Conservation (phyloP, 1,140 invertebrate genomes). For the Drosophila oshimai region DNA sequence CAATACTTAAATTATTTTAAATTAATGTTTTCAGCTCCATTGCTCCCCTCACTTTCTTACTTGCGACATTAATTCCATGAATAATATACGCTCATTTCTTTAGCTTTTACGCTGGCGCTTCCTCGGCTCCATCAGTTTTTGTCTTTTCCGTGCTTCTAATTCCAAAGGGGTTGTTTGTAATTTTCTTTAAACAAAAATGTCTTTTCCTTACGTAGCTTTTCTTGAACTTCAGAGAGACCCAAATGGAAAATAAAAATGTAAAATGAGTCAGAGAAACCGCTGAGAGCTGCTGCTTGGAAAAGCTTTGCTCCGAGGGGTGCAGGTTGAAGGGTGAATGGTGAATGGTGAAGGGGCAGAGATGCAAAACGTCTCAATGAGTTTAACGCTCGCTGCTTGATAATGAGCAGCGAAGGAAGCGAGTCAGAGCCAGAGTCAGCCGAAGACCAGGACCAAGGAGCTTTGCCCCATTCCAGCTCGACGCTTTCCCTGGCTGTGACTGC, state of each 20-base stretch:
- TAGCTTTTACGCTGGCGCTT: conserved; percentile 49
- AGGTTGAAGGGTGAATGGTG: too few species aligned
- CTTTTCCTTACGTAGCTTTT: conserved; percentile 69
- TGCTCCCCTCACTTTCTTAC: neutral
- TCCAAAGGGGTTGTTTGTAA: conserved; percentile 78
- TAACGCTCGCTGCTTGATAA: conserved; percentile 78
- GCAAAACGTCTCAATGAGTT: conserved; percentile 79
- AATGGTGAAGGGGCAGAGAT: neutral
- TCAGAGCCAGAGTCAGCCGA: conserved; percentile 3
- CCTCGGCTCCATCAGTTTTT: neutral
- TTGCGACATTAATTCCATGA: conserved; percentile 75
- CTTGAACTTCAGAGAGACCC: conserved; percentile 68
- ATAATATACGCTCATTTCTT: conserved; percentile 78
- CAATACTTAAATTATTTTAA: neutral
- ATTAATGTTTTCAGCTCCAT: neutral
- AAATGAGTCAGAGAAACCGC: conserved; percentile 70
- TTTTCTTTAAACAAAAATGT: conserved; percentile 78
- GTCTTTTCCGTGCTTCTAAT: conserved; percentile 35
- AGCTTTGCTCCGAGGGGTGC: neutral
- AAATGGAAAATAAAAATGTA: conserved; percentile 53
- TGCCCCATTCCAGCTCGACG: neutral
- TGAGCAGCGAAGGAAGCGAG: conserved; percentile 51
- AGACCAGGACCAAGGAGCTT: conserved; percentile 11
- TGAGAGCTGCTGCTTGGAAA: conserved; percentile 27
- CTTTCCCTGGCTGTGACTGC: conserved; percentile 3